A percentile compares a stretch with the other conserved stretches of the same genome.
phyloP scores from a whole-genome alignment of 2,797 vertebrate genomes.

The Chloroceryle amazona region DNA sequence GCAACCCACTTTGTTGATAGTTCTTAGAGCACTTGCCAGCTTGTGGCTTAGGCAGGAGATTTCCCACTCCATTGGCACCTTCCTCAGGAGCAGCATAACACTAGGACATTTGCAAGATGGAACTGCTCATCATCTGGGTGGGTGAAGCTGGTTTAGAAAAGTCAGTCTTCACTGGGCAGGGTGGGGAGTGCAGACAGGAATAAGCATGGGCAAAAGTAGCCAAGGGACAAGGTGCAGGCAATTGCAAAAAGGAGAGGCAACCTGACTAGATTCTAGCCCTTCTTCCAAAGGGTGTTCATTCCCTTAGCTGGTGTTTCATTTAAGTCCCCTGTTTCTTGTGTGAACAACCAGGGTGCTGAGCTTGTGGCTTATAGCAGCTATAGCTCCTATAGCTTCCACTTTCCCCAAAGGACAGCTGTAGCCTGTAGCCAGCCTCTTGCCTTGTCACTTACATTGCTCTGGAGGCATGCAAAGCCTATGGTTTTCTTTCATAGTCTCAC shows the following conservation, averaged over 20 bases:
- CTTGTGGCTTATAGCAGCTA: not conserved
- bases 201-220: not conserved
- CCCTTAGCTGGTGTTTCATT: fast-evolving
- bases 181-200: not conserved
- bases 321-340: not conserved
- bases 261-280: not conserved
- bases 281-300: not conserved
- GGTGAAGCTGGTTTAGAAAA: not conserved
- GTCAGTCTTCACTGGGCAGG: not conserved
- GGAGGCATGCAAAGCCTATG: not conserved
- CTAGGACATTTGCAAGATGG: not conserved
- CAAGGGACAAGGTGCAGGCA: not conserved
- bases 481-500: not conserved
- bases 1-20: not conserved
- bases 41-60: not conserved
- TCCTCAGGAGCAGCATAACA: fast-evolving
- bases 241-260: not conserved
- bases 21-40: not conserved
- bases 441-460: not conserved
- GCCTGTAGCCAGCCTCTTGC: not conserved
- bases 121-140: not conserved
- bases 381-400: not conserved
- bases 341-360: not conserved
- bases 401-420: not conserved
- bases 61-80: not conserved